Evolutionary conservation across 2,113 vertebrate species (phyloP).

Genomic region (Bos taurus): ARS-UCD2.0 NC_037329.1:74377001-74377500

Average conservation of each 20-base stretch:
- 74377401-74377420: too few relatives aligned
- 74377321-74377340: too few relatives aligned
- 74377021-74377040: neutral
- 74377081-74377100: neutral
- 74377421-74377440: too few relatives aligned
- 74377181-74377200: neutral
- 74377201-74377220: neutral
- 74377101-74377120: neutral
- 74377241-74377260: neutral
- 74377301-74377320: rapidly evolving
- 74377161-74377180: neutral
- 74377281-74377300: too few relatives aligned
- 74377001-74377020: neutral
- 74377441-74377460: too few relatives aligned
- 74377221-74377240: neutral
- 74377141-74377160: neutral
- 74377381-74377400: too few relatives aligned
- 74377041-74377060: neutral
- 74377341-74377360: too few relatives aligned
- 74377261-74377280: neutral
- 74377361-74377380: too few relatives aligned
- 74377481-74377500: too few relatives aligned
- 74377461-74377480: too few relatives aligned
- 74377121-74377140: neutral
- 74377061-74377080: neutral